Conservation (phyloP, 2,797 vertebrate species). For the Babyrousa celebensis region DNA sequence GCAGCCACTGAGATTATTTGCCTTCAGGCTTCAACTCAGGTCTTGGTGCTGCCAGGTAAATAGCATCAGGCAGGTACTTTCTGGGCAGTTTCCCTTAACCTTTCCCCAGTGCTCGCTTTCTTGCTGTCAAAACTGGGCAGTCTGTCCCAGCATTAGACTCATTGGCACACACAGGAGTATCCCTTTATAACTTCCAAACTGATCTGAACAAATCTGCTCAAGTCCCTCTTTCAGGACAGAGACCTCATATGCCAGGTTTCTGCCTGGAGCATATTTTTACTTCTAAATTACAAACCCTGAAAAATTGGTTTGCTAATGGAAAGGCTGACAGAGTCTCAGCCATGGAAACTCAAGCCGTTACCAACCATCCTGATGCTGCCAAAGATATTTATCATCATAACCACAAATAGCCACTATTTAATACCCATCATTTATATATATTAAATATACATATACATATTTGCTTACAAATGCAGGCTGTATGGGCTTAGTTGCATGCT, state of each 20-base stretch:
- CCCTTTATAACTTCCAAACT: constrained; percentile 8
- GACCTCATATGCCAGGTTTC: not conserved
- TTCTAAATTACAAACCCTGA: constrained; percentile 50
- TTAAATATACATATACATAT: no score
- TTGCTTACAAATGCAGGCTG: not conserved
- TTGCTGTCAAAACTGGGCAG: not conserved
- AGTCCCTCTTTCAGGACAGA: constrained; percentile 10
- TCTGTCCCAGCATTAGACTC: not conserved
- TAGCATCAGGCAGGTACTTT: not conserved
- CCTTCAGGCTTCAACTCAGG: not conserved
- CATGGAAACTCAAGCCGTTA: not conserved
- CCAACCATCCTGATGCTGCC: constrained; percentile 27
- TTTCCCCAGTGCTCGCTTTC: not conserved
- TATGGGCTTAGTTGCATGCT: not conserved
- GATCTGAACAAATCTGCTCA: constrained; percentile 34
- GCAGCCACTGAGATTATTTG: accelerated
- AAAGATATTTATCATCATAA: constrained; percentile 64
- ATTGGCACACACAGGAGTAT: not conserved
- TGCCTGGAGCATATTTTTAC: constrained; percentile 48
- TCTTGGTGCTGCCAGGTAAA: no score
- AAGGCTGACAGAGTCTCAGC: constrained; percentile 49
- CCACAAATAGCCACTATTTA: constrained; percentile 61
- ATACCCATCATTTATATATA: not conserved
- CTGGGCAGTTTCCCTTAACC: no score
- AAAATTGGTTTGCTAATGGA: constrained; percentile 70